Conservation (phyloP, 2,113 vertebrate genomes). For the Chionodraco myersi region DNA sequence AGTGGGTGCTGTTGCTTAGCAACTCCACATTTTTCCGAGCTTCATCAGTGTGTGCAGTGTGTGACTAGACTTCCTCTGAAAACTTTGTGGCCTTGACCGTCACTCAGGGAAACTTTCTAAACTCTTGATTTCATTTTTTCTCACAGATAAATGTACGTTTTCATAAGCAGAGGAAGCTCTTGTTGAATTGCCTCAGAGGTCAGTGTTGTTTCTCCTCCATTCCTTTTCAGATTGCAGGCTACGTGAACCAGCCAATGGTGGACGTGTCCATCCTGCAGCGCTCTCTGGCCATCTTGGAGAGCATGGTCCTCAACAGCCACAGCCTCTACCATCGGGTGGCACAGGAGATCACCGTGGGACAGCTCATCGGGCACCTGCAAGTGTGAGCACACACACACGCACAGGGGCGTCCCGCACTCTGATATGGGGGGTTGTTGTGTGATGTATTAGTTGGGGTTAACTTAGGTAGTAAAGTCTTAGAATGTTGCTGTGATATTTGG, state of each 20-base stretch:
- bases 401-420: constrained; percentile 77
- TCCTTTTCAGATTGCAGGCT: constrained; percentile 90
- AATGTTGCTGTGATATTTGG: constrained; percentile 7
- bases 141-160: neutral
- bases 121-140: constrained; percentile 3
- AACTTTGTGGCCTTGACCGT: constrained; percentile 35
- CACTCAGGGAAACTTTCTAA: constrained; percentile 17
- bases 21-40: constrained; percentile 54
- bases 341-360: constrained; percentile 97
- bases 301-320: constrained; percentile 99
- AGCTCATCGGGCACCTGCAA: constrained; percentile 98
- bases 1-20: constrained; percentile 75
- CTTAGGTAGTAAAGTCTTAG: neutral
- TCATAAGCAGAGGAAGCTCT: neutral
- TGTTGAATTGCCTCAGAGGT: neutral
- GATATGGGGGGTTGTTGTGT: constrained; percentile 21
- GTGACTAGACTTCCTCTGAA: constrained; percentile 31
- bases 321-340: constrained; percentile 96
- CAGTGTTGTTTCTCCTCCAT: neutral
- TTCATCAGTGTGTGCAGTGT: constrained; percentile 34
- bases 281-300: constrained; percentile 97
- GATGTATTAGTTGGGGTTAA: constrained; percentile 17
- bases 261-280: constrained; percentile 98
- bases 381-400: constrained; percentile 93
- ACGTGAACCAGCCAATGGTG: constrained; percentile 96